Conservation (phyloP, 2,113 vertebrate species). For the Morone chrysops region DNA sequence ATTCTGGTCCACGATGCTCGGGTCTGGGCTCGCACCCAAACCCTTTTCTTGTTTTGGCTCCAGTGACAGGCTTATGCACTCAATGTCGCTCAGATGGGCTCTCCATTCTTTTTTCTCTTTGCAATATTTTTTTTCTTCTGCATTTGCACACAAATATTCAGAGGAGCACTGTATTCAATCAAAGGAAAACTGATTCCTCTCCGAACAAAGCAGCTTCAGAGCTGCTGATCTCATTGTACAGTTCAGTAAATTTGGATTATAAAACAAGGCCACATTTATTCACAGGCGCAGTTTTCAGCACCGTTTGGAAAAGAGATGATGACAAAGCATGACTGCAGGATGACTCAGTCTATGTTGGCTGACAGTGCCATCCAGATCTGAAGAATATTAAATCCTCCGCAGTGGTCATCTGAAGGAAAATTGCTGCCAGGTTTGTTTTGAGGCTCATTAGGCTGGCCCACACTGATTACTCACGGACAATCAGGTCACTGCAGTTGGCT, state of each 20-base stretch:
- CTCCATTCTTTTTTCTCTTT: constrained; percentile 48
- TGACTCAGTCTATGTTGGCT: constrained; percentile 62
- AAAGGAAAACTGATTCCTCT: constrained; percentile 50
- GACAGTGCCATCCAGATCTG: constrained; percentile 55
- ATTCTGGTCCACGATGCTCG: constrained; percentile 63
- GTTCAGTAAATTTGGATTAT: constrained; percentile 54
- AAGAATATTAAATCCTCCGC: constrained; percentile 59
- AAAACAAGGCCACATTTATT: constrained; percentile 59
- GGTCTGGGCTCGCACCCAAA: constrained; percentile 75
- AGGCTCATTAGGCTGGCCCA: constrained; percentile 52
- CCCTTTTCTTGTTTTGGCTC: constrained; percentile 68
- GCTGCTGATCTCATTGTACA: constrained; percentile 54
- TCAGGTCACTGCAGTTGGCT: constrained; percentile 58
- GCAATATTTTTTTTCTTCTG: constrained; percentile 17
- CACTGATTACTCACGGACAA: constrained; percentile 52
- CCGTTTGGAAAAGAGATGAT: constrained; percentile 40
- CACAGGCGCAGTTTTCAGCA: constrained; percentile 31
- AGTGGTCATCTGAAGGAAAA: constrained; percentile 62
- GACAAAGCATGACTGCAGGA: constrained; percentile 58
- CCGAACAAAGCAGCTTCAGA: constrained; percentile 50
- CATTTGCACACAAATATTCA: constrained; percentile 49
- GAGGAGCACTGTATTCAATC: constrained; percentile 44
- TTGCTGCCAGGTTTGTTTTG: constrained; percentile 63
- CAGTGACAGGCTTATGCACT: constrained; percentile 62
- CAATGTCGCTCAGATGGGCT: constrained; percentile 53